Evolutionary conservation across 2,888 invertebrate genomes (phyloP).

Genomic region (Peribatodes rhomboidaria): DNA sequence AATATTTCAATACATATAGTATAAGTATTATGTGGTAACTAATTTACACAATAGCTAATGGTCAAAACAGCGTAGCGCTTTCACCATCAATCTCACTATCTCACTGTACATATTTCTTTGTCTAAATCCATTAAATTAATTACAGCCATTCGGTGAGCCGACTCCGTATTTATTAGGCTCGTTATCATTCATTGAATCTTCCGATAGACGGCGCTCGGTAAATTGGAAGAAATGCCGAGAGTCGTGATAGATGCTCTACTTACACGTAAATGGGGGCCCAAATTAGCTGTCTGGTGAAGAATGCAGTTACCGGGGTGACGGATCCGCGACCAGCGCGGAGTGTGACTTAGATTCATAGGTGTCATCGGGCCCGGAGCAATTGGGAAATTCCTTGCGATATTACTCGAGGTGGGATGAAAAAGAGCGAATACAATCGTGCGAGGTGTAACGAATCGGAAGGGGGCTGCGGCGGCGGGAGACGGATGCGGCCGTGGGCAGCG

Average conservation of each 20-base stretch:
- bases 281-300: conserved; percentile 83
- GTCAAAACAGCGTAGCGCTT: conserved; percentile 72
- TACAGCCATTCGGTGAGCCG: conserved; percentile 82
- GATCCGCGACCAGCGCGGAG: conserved; percentile 62
- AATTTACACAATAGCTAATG: conserved; percentile 59
- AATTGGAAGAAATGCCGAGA: conserved; percentile 76
- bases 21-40: conserved; percentile 4
- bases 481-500: conserved; percentile 14
- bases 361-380: conserved; percentile 77
- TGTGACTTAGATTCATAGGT: conserved; percentile 78
- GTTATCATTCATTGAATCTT: conserved; percentile 86
- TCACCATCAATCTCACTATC: conserved; percentile 82
- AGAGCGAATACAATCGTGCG: conserved; percentile 51
- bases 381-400: conserved; percentile 77
- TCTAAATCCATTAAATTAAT: conserved; percentile 87
- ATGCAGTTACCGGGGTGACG: conserved; percentile 81
- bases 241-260: conserved; percentile 79
- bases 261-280: conserved; percentile 81
- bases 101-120: conserved; percentile 85
- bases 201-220: conserved; percentile 76
- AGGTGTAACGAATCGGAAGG: conserved; percentile 50
- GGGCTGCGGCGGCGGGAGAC: conserved; percentile 31
- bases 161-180: conserved; percentile 84
- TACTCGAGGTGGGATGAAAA: conserved; percentile 66
- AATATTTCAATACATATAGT: no score